Base-by-base conservation (phyloP, 2,797 vertebrate species). In the Anolis apletophallus region DNA sequence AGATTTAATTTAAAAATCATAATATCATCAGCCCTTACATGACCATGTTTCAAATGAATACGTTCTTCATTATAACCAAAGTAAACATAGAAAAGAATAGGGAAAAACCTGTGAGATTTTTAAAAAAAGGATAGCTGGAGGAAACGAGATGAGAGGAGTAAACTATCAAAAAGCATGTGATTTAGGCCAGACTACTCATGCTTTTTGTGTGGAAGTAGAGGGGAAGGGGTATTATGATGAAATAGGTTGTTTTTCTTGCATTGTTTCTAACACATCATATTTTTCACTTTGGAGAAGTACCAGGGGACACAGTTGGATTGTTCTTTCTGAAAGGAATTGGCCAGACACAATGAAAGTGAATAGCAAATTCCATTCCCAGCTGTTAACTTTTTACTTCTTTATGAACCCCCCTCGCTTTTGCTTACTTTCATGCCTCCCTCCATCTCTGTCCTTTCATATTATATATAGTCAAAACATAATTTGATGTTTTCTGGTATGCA, bases 301-400 rank as follows among this genome's bases (percentile, higher is more conserved):
- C 59, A 68, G 59, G 21, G 46, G 59, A 32, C 57, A 9, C 55
- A 29, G 16, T 74, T 46, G 36, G 16, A n/a, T 64, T 84, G 29
- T 50, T 77, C 46, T 67, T 77, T 84, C n/a, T 34, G 21, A 69
- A 67, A 77, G 55, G 19, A 85, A 68, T 77, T 69, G 32, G 34
- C 46, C 83, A 85, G 73, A 77, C 50, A 36, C 26, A 69, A 61
- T 83, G 40, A 78, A 75, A 84, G 72, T 23, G 11, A 64, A 61
- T 64, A 14, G 75, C 23, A 77, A 57, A 69, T 85, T 68, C 50
- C 61, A 76, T 61, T 32, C 46, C 17, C 34, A 76, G 68, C 59
- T 84, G 34, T 83, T 64, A 52, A 52, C 8, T 29, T 64, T 75
- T 84, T 34, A 75, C 72, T 75, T 75, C n/a, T 40, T 29, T 75